These are phyloP conservation scores for Drosophila funebris DNA, from an alignment of 1,140 invertebrate genomes.

Conservation along the genomic window DNA sequence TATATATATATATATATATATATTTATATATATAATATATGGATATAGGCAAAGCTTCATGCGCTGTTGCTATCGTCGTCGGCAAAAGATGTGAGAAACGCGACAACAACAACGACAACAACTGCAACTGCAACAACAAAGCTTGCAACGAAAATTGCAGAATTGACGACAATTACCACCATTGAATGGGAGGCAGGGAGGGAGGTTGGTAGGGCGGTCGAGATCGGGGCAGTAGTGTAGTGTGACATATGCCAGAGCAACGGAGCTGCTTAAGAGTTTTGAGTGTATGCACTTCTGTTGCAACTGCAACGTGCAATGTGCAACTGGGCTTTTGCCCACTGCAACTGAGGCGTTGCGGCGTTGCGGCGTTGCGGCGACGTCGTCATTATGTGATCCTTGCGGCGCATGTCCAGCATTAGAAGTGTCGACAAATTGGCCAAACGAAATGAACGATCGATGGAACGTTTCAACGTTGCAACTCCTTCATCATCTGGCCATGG, in stretches of 20 bases:
- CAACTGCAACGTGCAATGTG: constrained; percentile 36
- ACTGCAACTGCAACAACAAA: constrained; percentile 52
- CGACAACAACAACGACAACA: constrained; percentile 26
- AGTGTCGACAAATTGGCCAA: constrained; percentile 74
- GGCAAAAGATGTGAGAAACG: constrained; percentile 73
- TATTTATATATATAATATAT: constrained; percentile 10
- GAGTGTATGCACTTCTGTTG: constrained; percentile 49
- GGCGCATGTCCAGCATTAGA: constrained; percentile 59
- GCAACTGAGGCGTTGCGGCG: too few species aligned
- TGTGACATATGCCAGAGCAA: constrained; percentile 42
- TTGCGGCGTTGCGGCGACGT: background rate
- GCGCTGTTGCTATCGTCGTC: constrained; percentile 31
- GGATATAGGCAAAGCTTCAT: constrained; percentile 11
- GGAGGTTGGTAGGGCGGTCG: background rate
- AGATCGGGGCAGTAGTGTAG: constrained; percentile 9
- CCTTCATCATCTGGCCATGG: constrained; percentile 51
- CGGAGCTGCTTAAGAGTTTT: constrained; percentile 66
- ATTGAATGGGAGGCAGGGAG: too few species aligned
- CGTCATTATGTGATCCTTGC: constrained; percentile 33
- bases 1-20: too few species aligned
- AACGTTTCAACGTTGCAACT: constrained; percentile 2
- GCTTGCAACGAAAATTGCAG: constrained; percentile 63
- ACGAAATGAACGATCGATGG: constrained; percentile 12
- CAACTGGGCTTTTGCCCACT: constrained; percentile 46
- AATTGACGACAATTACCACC: constrained; percentile 72